These are phyloP conservation scores for Lypha dubia DNA, from an alignment of 2,888 invertebrate species.

Conservation along the genomic window DNA sequence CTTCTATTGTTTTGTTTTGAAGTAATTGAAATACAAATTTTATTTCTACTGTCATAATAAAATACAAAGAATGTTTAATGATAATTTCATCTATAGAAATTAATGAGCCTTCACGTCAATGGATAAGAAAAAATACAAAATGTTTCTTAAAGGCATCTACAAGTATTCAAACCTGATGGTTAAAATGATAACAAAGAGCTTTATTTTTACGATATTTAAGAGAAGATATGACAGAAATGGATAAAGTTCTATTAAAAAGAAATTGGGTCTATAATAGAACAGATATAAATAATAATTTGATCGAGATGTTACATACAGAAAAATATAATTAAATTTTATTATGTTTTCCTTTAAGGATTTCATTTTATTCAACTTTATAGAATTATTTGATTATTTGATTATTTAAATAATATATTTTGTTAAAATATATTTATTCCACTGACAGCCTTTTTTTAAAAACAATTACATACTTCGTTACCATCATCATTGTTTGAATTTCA, in stretches of 20 bases:
- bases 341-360: too few relatives aligned
- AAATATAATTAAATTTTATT: neutral
- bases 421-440: too few relatives aligned
- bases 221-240: neutral
- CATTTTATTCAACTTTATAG: too few relatives aligned
- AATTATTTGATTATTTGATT: too few relatives aligned
- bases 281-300: too few relatives aligned
- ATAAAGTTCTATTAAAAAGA: neutral
- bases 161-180: slow-evolving; percentile 8
- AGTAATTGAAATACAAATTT: neutral
- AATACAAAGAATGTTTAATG: slow-evolving; percentile 42
- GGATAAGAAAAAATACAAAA: slow-evolving; percentile 75
- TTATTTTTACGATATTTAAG: neutral
- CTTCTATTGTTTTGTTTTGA: neutral
- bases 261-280: too few relatives aligned
- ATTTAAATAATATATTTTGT: too few relatives aligned
- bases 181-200: slow-evolving; percentile 26
- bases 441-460: too few relatives aligned
- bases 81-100: slow-evolving; percentile 74
- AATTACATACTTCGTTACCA: too few relatives aligned
- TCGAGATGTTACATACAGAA: too few relatives aligned
- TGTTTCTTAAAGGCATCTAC: neutral
- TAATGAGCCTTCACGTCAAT: slow-evolving; percentile 80
- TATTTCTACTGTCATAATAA: slow-evolving; percentile 8
- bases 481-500: too few relatives aligned